A percentile compares a stretch with the other conserved stretches of the same genome.
These are phyloP conservation scores for Lepus europaeus DNA, from an alignment of 2,113 vertebrate species.

Conservation along the genomic window DNA sequence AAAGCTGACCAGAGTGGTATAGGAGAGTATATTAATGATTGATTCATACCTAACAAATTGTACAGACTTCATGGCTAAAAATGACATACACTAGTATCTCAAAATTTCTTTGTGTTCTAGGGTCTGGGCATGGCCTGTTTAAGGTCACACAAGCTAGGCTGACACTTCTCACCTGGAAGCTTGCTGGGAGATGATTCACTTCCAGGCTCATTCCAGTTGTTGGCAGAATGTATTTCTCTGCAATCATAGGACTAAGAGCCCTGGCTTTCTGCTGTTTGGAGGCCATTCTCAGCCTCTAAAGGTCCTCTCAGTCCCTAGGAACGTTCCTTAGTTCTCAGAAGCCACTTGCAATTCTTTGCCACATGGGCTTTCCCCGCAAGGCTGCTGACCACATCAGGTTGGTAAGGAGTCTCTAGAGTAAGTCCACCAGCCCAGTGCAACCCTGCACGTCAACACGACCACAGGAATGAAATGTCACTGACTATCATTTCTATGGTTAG, in stretches of 20 bases:
- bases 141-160: background rate
- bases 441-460: fast-evolving
- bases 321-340: background rate
- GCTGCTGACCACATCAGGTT: background rate
- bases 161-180: background rate
- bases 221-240: background rate
- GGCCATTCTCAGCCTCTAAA: background rate
- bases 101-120: background rate
- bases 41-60: background rate
- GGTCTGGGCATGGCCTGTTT: background rate
- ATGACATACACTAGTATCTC: background rate
- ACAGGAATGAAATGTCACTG: too few relatives aligned
- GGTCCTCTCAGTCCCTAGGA: background rate
- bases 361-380: background rate
- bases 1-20: background rate
- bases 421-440: background rate
- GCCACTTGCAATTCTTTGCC: background rate
- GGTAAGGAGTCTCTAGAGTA: background rate
- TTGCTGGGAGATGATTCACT: background rate
- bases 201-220: background rate
- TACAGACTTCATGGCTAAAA: background rate
- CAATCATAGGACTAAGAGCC: background rate
- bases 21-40: background rate
- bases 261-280: background rate
- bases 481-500: background rate